A percentile compares a stretch with the other conserved stretches of the same genome.
These are phyloP conservation scores for Microcebus jonahi DNA, from an alignment of 2,113 vertebrate genomes.

Conservation along the genomic window DNA sequence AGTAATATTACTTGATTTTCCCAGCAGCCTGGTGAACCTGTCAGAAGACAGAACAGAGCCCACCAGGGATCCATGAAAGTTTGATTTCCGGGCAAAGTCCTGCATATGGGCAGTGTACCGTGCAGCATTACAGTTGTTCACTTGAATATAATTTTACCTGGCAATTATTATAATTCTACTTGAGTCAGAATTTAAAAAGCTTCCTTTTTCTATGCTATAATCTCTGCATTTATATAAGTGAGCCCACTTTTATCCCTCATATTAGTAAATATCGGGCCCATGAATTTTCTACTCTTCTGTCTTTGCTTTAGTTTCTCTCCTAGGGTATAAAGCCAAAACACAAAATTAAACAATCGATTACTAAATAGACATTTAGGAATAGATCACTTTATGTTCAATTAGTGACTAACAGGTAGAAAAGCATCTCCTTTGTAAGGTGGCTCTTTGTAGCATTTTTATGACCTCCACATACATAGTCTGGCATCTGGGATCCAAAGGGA, in stretches of 20 bases:
- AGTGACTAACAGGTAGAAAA: not conserved
- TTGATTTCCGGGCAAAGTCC: not conserved
- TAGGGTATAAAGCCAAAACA: conserved; percentile 3
- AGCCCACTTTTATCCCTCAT: not conserved
- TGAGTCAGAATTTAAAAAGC: conserved; percentile 8
- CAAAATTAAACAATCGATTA: not conserved
- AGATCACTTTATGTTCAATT: not conserved
- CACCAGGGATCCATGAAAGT: not conserved
- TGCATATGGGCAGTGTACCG: not conserved
- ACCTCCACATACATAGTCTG: not conserved
- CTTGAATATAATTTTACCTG: not conserved
- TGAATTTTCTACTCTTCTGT: not conserved
- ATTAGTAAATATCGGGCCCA: not conserved
- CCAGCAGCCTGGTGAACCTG: not conserved
- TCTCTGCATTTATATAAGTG: not conserved
- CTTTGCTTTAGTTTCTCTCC: conserved; percentile 48
- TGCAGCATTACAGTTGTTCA: not conserved
- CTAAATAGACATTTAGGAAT: not conserved
- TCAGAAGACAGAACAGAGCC: not conserved
- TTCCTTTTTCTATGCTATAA: not conserved
- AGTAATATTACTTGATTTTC: conserved; percentile 3
- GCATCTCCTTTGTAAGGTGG: not conserved
- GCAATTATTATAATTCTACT: not conserved
- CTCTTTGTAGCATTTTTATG: not conserved
- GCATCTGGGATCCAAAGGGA: not conserved